Base-by-base conservation (phyloP, 2,113 vertebrate genomes). In the Phyllopteryx taeniolatus region DNA sequence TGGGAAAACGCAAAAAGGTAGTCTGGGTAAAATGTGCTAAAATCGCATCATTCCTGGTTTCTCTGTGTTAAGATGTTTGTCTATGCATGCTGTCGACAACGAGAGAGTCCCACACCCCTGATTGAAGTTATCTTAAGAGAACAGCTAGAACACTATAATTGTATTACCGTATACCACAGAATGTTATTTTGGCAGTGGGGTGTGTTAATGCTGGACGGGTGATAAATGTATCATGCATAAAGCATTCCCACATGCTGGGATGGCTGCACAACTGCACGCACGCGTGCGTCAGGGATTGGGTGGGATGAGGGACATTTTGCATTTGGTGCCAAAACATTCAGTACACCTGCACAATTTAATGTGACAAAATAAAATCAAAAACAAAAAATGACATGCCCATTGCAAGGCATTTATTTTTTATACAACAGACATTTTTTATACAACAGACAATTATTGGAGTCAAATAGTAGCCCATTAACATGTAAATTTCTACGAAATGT, bases 161-260 rank as follows among this genome's bases (percentile, higher is more conserved):
- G 59, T 35, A 73, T 62, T 46, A 15, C 9, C 3, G 53, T 64
- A 27, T 43, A 69, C 64, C 64, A 51, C 63, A 70, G 46, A 71
- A 74, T 83, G 79, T 71, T 76, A 69, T 49, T 57, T 76, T 82
- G 71, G 79, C 73, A 56, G n/a, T 65, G 59, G 5, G 5, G 44
- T 47, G 59, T 66, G 79, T 82, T 79, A n/a, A 71, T 80, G 77
- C 75, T 72, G 60, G 71, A 72, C 68, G 70, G 82, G 75, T 62
- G 68, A 72, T 70, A 72, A 76, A 70, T 76, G 72, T 83, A 74
- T 83, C 75, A 78, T 74, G 76, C 76, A 82, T 71, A 74, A 77
- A 70, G 64, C 70, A 14, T 42, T 65, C 8, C 22, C 72, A 71
- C 31, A 68, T 47, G 71, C 77, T 27, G 47, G 67, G 73, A 43